Evolutionary conservation across 2,888 invertebrate species (phyloP).

Genomic region (Dexiosoma caninum): DNA sequence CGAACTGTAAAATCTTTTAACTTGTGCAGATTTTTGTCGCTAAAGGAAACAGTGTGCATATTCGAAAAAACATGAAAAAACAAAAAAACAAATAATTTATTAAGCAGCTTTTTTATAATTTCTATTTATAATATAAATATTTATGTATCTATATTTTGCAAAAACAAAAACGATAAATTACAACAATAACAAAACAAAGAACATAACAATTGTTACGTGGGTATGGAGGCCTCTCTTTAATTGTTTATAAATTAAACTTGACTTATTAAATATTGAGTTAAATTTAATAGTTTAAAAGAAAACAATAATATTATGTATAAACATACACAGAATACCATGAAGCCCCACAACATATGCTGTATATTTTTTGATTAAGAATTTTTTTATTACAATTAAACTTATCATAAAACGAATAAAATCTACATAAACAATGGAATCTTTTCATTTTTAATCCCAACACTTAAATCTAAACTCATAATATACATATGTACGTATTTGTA

Average conservation of each 20-base stretch:
- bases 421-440: slow-evolving; percentile 6
- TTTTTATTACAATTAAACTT: slow-evolving; percentile 39
- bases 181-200: slow-evolving; percentile 20
- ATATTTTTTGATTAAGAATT: slow-evolving; percentile 48
- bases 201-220: slow-evolving; percentile 42
- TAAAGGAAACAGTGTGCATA: slow-evolving; percentile 61
- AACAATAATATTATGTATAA: background rate
- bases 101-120: slow-evolving; percentile 57
- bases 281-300: slow-evolving; percentile 32
- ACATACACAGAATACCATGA: slow-evolving; percentile 11
- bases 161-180: slow-evolving; percentile 43
- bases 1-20: background rate
- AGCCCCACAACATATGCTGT: slow-evolving; percentile 25
- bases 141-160: slow-evolving; percentile 37
- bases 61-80: slow-evolving; percentile 11
- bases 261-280: slow-evolving; percentile 30
- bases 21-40: background rate
- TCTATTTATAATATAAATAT: slow-evolving; percentile 38
- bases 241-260: slow-evolving; percentile 28
- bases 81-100: slow-evolving; percentile 26
- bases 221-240: slow-evolving; percentile 28
- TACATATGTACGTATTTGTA: background rate
- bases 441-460: background rate
- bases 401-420: slow-evolving; percentile 4
- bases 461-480: slow-evolving; percentile 12